phyloP scores from a whole-genome alignment of 2,113 vertebrate species.

The Sylvicapra grimmia region DNA sequence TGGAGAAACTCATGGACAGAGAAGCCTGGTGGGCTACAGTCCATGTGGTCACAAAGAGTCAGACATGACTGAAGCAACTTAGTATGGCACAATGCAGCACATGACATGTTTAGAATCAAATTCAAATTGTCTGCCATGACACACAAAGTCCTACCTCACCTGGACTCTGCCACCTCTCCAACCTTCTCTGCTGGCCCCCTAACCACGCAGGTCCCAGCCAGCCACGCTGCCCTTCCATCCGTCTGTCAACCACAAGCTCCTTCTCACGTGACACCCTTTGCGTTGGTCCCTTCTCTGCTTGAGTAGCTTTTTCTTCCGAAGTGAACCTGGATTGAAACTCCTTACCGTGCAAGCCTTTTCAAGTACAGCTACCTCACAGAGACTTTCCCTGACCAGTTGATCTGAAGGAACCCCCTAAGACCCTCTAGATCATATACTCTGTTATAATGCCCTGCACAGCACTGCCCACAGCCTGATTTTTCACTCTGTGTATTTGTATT shows the following conservation, averaged over 20 bases:
- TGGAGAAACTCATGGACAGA: neutral
- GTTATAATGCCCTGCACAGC: neutral
- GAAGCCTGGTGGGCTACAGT: fast-evolving
- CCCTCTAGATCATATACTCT: neutral
- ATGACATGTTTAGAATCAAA: neutral
- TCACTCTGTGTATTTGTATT: neutral
- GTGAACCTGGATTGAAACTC: neutral
- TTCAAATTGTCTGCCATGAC: neutral
- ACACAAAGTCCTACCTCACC: neutral
- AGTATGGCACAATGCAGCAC: neutral
- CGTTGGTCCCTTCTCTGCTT: neutral
- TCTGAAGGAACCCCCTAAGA: neutral
- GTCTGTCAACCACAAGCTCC: neutral
- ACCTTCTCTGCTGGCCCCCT: neutral
- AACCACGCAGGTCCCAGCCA: neutral
- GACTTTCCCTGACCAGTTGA: neutral
- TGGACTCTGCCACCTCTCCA: neutral
- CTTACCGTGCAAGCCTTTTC: neutral
- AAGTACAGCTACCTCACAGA: neutral
- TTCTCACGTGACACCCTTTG: neutral
- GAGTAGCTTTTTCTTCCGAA: neutral
- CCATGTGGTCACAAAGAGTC: neutral
- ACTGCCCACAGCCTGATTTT: neutral
- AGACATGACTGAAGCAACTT: neutral
- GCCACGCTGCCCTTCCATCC: neutral